Evolutionary conservation across 2,797 vertebrate genomes (phyloP), one percentile per base, ranked within the genome.

Genomic region (Sandelia bainsii): DNA sequence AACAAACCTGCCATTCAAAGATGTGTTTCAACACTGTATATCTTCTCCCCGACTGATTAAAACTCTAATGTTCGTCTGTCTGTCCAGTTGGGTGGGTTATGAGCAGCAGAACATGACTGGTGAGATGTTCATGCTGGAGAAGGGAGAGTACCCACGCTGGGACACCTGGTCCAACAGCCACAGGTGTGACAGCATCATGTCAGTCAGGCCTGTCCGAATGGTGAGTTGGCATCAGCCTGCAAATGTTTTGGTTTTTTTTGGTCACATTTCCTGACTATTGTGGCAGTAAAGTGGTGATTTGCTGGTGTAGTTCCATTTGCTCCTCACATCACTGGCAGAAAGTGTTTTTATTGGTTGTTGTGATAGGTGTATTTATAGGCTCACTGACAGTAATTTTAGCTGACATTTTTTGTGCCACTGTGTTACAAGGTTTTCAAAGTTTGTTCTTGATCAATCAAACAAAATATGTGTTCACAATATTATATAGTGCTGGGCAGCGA

Each of bases 121-220:
- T 52, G 95, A 96, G 89, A 96, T 96, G 95, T 96, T 95, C 90
- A 92, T 96, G 49, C 82, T 96, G 91, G 95, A 96, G 90, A 96
- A 92, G 78, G 96, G 96, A 52, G 95, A 96, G 85, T 96, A 95
- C 62, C 96, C 96, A 22, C 94, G 95, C 74, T 96, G 96, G 96
- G 94, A 96, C 83, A 95, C 95, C 84, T 96, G 96, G 96, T 94
- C 95, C 86, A 96, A 96, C 92, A 96, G 96, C 83, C 93, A 95
- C 92, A 93, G 94, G 60, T 94, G 93, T 59, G 95, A 96, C 80
- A 86, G 87, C 58, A 77, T 96, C 65, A 95, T 96, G 95, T 96
- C 95, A 0, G 85, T 96, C 73, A 92, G 96, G 63, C 95, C 96
- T 2, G 88, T 95, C 62, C 88, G 67, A 23, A 96, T 96, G 95